Base-by-base conservation (phyloP, 1,140 invertebrate genomes). In the Propsilocerus akamusi region DNA sequence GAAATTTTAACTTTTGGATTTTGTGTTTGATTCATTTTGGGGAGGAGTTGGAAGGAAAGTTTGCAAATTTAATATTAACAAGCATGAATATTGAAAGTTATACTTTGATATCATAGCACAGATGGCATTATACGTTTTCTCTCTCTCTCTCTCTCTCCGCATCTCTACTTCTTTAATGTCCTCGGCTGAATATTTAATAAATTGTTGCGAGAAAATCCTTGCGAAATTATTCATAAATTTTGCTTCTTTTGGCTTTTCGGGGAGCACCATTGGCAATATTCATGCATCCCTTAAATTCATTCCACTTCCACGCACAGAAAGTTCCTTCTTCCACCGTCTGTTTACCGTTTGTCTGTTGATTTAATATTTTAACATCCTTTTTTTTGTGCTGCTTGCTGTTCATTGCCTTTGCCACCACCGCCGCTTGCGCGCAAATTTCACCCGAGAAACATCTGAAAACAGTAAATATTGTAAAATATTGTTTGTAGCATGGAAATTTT, bases 391-490 rank as follows among this genome's bases (percentile, higher is more conserved):
- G 28, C 14, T 30, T 41, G n/a, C n/a, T n/a, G n/a, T n/a, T n/a
- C n/a, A n/a, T n/a, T n/a, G n/a, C n/a, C 34, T 41, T 41, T 41
- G 17, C 34, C 5, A 41, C 34, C 17, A 14, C 10, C 17, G n/a
- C n/a, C n/a, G n/a, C n/a, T 17, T 41, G 11, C 28, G 28, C 28
- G 10, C 28, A n/a, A n/a, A n/a, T n/a, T n/a, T 30, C 28, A 30
- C 11, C 10, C 14, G 11, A n/a, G 28, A 30, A 30, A 30, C 28
- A 30, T 30, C 14, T 41, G 34, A 41, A 41, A 20, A 41, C 34
- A 41, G 34, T 41, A 41, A 41, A 41, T 41, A 41, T 41, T 41
- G 34, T 41, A 20, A n/a, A n/a, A n/a, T n/a, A n/a, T n/a, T n/a
- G n/a, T n/a, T n/a, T n/a, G n/a, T n/a, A n/a, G n/a, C n/a, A n/a